Evolutionary conservation across 1,140 invertebrate genomes (phyloP).

Genomic region (Copidosoma floridanum): DNA sequence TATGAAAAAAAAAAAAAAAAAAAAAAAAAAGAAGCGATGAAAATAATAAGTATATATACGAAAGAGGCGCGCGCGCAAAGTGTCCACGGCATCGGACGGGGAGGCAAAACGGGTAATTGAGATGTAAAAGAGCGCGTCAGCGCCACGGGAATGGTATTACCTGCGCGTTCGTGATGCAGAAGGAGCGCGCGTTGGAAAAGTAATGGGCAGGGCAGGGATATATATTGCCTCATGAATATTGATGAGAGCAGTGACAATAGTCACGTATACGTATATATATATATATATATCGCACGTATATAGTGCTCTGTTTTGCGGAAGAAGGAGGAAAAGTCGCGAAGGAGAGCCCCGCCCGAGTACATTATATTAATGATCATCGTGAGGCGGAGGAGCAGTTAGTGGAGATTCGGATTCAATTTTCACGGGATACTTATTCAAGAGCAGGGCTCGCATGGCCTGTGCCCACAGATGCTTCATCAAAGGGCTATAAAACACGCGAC

Average conservation of each 20-base stretch:
- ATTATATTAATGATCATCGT: conserved; percentile 8
- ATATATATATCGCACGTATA: too few species aligned
- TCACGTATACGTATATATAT: too few species aligned
- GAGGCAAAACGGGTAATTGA: neutral
- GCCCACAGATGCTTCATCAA: neutral
- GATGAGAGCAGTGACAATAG: conserved; percentile 3
- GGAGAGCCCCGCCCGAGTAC: too few species aligned
- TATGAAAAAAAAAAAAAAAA: neutral
- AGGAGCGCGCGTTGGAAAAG: neutral
- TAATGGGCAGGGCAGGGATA: too few species aligned
- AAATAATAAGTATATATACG: neutral
- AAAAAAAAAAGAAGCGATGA: neutral
- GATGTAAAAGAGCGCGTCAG: too few species aligned
- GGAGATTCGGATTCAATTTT: too few species aligned
- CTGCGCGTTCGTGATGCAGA: too few species aligned
- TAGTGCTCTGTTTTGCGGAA: conserved; percentile 18
- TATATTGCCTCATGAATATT: conserved; percentile 22
- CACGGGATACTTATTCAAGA: neutral
- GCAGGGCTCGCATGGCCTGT: neutral
- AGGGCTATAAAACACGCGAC: neutral
- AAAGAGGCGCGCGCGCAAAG: neutral
- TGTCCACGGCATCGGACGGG: neutral
- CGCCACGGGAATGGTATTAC: too few species aligned
- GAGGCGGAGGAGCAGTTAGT: neutral
- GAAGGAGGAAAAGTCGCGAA: neutral